A percentile compares a stretch with the other conserved stretches of the same genome.
phyloP scores from a whole-genome alignment of 2,113 vertebrate species.

The Macaca mulatta region DNA sequence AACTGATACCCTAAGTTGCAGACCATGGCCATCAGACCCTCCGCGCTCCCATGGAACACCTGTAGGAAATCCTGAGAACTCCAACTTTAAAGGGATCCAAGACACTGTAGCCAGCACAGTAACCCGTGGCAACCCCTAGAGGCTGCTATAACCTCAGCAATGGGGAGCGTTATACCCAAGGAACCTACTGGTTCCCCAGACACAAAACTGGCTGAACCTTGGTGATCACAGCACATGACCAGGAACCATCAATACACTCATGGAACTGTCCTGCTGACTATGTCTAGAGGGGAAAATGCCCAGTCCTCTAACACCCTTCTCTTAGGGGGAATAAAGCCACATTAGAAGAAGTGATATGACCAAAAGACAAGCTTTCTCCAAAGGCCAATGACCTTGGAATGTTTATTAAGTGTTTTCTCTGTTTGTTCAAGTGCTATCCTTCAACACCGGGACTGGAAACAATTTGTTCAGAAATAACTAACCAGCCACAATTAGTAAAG shows the following conservation, averaged over 20 bases:
- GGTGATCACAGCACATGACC: neutral
- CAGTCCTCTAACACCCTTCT: neutral
- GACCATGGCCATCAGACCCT: neutral
- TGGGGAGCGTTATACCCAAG: rapidly evolving
- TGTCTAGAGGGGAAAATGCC: neutral
- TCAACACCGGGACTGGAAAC: neutral
- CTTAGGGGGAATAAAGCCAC: neutral
- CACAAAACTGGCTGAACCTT: neutral
- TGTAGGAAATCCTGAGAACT: neutral
- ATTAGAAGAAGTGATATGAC: neutral
- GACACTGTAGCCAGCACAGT: slow-evolving; percentile 36
- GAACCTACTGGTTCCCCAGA: neutral
- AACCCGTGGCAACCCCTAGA: slow-evolving; percentile 76
- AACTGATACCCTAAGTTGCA: neutral
- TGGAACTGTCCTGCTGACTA: rapidly evolving
- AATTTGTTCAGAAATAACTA: neutral
- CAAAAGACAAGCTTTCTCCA: neutral
- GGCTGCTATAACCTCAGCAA: slow-evolving; percentile 57
- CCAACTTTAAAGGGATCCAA: neutral
- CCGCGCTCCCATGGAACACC: neutral
- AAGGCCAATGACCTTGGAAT: neutral
- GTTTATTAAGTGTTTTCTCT: neutral
- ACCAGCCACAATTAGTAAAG: neutral
- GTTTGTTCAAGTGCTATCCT: neutral
- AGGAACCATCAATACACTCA: rapidly evolving